Base-by-base conservation (phyloP, 2,113 vertebrate species). In the Empidonax alnorum region DNA sequence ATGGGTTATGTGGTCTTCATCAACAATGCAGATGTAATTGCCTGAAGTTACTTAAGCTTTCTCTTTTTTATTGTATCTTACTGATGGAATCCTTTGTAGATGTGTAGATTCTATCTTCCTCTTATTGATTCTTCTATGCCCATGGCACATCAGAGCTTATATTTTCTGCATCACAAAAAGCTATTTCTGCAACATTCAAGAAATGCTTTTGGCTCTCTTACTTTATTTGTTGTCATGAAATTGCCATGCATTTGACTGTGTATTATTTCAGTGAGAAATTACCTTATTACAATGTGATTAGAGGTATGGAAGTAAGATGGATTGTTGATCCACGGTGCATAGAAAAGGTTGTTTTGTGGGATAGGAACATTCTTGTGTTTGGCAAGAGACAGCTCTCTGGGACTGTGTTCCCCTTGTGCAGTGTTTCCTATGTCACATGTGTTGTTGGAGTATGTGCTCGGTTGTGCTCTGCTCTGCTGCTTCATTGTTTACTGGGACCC, bases 1-100 rank as follows among this genome's bases (percentile, higher is more conserved):
- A 75, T 86, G 47, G 52, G 92, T 74, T 93, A 39, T 74, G 23
- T 81, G 42, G 82, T 41, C 52, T 89, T 96, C 90, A 90, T 93
- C 92, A 84, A 66, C 72, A 78, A 21, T 66, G 41, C 75, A 56
- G 87, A 86, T 82, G 61, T 90, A 90, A 96, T 92, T 93, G 96
- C 96, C 96, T 93, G 82, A 83, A 96, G 95, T 96, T 83, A 95
- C 92, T 94, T 80, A 86, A 72, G 94, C 92, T 96, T 95, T 93
- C 53, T 91, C 23, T 86, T 95, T 71, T 89, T 84, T 67, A 78
- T 90, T 94, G 42, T 95, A 52, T 81, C 85, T 90, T 84, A 49
- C 92, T 95, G 96, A 92, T 81, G 88, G 65, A 95, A 65, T 92
- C 83, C 53, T 96, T 94, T 95, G 85, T 96, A 75, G 65, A 93